A percentile compares a stretch with the other conserved stretches of the same genome.
These are phyloP conservation scores for Valencia hispanica DNA, from an alignment of 2,797 vertebrate genomes.

Conservation along the genomic window DNA sequence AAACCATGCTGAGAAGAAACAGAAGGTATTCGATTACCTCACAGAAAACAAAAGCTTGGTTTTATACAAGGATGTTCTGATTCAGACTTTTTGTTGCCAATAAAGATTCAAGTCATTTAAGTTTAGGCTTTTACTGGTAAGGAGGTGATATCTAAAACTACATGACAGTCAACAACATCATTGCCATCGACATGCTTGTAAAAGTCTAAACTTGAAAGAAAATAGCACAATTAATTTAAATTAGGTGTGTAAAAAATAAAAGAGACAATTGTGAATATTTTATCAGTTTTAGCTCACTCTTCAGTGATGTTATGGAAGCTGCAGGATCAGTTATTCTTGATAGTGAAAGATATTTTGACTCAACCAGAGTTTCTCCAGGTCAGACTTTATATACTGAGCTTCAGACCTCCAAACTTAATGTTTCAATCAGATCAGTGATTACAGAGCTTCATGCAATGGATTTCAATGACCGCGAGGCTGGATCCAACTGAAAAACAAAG, in stretches of 20 bases:
- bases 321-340: neutral
- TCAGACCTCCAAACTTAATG: no score
- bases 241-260: neutral
- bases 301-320: neutral
- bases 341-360: neutral
- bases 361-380: neutral
- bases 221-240: neutral
- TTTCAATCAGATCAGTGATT: neutral
- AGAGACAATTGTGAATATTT: no score
- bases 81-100: neutral
- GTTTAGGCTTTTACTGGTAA: neutral
- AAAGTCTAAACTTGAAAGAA: neutral
- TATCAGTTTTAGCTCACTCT: neutral
- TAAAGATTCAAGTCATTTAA: neutral
- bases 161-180: neutral
- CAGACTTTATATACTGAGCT: no score
- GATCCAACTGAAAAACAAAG: neutral
- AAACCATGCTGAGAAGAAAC: constrained; percentile 66
- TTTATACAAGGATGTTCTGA: neutral
- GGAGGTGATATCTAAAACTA: neutral
- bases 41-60: constrained; percentile 48
- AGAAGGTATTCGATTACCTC: constrained; percentile 65
- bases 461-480: neutral
- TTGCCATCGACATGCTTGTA: neutral
- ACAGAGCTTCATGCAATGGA: no score